A percentile compares a stretch with the other conserved stretches of the same genome.
Conservation (phyloP, 1,140 invertebrate species). For the Drosophila pandora region DNA sequence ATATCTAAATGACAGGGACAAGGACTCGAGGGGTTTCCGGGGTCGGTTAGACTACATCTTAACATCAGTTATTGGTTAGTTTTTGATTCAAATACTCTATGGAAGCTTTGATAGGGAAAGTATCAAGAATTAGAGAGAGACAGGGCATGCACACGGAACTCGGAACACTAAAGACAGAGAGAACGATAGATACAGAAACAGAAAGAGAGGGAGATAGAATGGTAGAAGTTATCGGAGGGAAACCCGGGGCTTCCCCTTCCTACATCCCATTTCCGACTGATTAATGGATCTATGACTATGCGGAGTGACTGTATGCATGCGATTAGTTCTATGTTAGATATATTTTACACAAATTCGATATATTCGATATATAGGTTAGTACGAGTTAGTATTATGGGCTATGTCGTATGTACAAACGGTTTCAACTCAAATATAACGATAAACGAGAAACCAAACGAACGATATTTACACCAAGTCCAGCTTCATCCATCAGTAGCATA, state of each 20-base stretch:
- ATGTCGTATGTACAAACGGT: constrained; percentile 49
- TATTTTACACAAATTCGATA: not conserved
- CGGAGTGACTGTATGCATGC: constrained; percentile 60
- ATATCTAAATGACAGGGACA: constrained; percentile 49
- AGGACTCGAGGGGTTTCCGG: not conserved
- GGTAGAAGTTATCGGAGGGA: not conserved
- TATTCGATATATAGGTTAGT: constrained; percentile 20
- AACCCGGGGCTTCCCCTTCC: not conserved
- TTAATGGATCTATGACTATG: constrained; percentile 12
- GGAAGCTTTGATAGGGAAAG: not conserved
- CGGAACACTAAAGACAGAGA: constrained; percentile 20
- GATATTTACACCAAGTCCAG: constrained; percentile 93
- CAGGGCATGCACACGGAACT: constrained; percentile 56
- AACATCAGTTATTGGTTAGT: constrained; percentile 12
- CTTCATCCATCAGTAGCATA: constrained; percentile 95
- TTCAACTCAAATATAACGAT: constrained; percentile 32
- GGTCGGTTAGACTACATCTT: constrained; percentile 14
- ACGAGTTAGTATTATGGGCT: constrained; percentile 19
- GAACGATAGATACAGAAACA: constrained; percentile 6
- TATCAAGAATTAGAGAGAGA: constrained; percentile 12
- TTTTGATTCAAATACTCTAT: constrained; percentile 3
- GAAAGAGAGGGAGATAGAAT: constrained; percentile 10
- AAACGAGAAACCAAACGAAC: constrained; percentile 61
- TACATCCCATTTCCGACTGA: constrained; percentile 1
- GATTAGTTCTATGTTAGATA: constrained; percentile 31